These are phyloP conservation scores for Morelia viridis DNA, from an alignment of 2,797 vertebrate genomes.

Conservation along the genomic window DNA sequence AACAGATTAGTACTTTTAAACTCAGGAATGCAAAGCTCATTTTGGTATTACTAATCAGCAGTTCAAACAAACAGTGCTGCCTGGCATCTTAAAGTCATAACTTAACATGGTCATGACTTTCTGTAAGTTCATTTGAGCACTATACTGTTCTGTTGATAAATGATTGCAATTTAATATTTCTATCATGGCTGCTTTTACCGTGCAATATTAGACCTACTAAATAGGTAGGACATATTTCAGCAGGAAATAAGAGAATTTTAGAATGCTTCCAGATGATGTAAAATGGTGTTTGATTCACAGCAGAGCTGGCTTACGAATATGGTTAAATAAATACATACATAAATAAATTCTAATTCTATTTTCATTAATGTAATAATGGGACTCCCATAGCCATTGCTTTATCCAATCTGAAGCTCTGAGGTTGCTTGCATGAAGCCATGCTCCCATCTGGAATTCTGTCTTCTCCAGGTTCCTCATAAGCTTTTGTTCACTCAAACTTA, in stretches of 20 bases:
- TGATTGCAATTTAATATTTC: slow-evolving; percentile 19
- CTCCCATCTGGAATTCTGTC: not conserved
- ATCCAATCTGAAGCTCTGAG: not conserved
- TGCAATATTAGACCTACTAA: not conserved
- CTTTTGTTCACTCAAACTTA: not conserved
- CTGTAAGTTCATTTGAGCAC: slow-evolving; percentile 19
- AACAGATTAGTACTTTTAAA: slow-evolving; percentile 40
- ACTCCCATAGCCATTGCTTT: not conserved
- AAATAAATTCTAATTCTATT: not conserved
- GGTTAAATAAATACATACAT: not conserved
- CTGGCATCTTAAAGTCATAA: slow-evolving; percentile 36
- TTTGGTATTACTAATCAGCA: slow-evolving; percentile 40
- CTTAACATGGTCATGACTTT: not conserved
- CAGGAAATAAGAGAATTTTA: not conserved
- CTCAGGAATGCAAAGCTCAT: slow-evolving; percentile 28
- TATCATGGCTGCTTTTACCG: not conserved
- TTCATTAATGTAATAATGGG: not conserved
- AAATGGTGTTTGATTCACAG: not conserved
- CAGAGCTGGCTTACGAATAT: not conserved
- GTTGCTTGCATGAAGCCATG: not conserved
- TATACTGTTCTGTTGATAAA: slow-evolving; percentile 1
- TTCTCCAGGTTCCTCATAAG: not conserved
- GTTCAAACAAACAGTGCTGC: slow-evolving; percentile 5
- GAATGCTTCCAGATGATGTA: not conserved
- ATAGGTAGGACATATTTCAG: not conserved